Conservation (phyloP, 2,797 vertebrate genomes). For the Holocentrus rufus region DNA sequence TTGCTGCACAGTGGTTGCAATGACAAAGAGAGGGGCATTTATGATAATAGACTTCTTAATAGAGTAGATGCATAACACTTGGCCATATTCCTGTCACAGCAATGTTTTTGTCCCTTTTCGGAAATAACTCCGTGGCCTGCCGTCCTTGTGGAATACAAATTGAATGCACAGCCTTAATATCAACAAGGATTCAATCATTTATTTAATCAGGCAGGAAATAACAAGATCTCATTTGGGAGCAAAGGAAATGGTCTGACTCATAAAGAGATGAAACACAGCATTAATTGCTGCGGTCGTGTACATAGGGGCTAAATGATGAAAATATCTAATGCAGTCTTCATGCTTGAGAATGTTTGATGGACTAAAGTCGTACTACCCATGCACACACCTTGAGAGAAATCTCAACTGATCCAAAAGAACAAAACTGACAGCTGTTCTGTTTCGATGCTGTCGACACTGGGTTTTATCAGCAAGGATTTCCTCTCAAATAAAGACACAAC, state of each 20-base stretch:
- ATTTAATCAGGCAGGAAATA: constrained; percentile 75
- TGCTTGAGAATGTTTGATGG: background rate
- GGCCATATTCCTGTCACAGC: constrained; percentile 34
- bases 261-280: constrained; percentile 44
- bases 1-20: constrained; percentile 41
- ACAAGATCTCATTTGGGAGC: constrained; percentile 63
- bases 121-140: constrained; percentile 44
- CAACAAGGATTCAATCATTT: constrained; percentile 65
- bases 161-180: constrained; percentile 57
- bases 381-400: constrained; percentile 17
- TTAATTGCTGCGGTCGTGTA: constrained; percentile 28
- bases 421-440: background rate
- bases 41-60: constrained; percentile 57
- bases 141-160: constrained; percentile 55
- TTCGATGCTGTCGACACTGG: constrained; percentile 10
- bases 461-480: constrained; percentile 19
- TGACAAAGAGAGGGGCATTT: constrained; percentile 55
- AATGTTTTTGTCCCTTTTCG: constrained; percentile 44
- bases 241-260: constrained; percentile 54
- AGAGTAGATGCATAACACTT: constrained; percentile 46
- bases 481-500: constrained; percentile 36
- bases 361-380: background rate
- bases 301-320: background rate
- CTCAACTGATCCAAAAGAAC: background rate
- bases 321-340: constrained; percentile 7